Percentiles rank a stretch among this genome's conserved stretches.
Conservation (phyloP, 1,140 invertebrate species). For the Heliconius congener region DNA sequence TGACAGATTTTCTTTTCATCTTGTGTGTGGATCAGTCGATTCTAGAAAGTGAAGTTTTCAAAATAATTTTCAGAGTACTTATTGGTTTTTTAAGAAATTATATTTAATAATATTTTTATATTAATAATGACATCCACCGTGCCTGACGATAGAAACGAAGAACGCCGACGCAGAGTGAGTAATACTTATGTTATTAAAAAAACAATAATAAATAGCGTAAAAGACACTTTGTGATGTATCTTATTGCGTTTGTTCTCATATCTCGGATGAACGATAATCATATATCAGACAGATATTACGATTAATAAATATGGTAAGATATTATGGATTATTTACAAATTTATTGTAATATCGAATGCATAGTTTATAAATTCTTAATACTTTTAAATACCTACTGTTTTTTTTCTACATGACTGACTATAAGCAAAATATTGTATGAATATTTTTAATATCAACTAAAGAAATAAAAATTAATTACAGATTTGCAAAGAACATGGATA, state of each 20-base stretch:
- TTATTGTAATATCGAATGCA: too few relatives aligned
- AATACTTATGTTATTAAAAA: slow-evolving; percentile 13
- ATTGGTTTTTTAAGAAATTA: not conserved
- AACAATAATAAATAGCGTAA: slow-evolving; percentile 37
- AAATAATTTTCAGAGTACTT: not conserved
- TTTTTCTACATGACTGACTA: too few relatives aligned
- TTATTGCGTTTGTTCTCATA: slow-evolving; percentile 32
- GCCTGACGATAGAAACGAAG: slow-evolving; percentile 67
- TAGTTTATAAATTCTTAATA: too few relatives aligned
- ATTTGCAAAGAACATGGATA: too few relatives aligned
- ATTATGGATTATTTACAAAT: not conserved
- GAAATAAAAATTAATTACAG: too few relatives aligned
- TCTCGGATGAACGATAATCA: slow-evolving; percentile 22
- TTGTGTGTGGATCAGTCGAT: slow-evolving; percentile 20
- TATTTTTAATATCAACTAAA: too few relatives aligned
- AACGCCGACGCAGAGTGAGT: slow-evolving; percentile 70
- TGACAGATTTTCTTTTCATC: slow-evolving; percentile 18
- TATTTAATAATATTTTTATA: not conserved
- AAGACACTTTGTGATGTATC: slow-evolving; percentile 29
- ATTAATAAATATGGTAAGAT: not conserved
- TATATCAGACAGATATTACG: slow-evolving; percentile 15
- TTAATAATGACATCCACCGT: slow-evolving; percentile 61
- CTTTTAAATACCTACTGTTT: too few relatives aligned
- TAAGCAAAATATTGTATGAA: too few relatives aligned
- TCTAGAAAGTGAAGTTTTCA: slow-evolving; percentile 14